A percentile compares a stretch with the other conserved stretches of the same genome.
Evolutionary conservation across 23 tunicate species (phyloP).

Genomic region (Halocynthia aurantium): DNA sequence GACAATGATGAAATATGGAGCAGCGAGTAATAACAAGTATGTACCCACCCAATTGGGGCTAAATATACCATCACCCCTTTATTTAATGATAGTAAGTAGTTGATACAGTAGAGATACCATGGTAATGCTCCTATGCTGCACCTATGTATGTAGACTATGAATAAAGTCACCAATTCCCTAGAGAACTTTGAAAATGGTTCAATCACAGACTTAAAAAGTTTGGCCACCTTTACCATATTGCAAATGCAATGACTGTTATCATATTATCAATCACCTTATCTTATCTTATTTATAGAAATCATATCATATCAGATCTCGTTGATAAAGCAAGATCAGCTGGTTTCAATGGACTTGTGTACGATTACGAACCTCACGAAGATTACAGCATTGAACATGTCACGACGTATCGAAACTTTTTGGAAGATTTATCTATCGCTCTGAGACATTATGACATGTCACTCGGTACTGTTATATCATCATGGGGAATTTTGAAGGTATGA

Average conservation of each 20-base stretch:
- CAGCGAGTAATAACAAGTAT: constrained; percentile 46
- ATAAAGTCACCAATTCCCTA: no score
- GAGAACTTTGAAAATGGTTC: no score
- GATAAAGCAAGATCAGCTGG: constrained; percentile 14
- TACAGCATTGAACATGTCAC: constrained; percentile 50
- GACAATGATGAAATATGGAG: constrained; percentile 48
- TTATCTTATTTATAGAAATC: neutral
- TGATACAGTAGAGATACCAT: no score
- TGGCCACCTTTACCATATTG: no score
- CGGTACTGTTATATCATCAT: constrained; percentile 43
- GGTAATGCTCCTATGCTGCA: no score
- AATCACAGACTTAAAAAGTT: no score
- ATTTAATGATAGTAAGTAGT: no score
- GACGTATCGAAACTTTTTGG: constrained; percentile 32
- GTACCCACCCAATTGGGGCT: no score
- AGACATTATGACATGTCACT: constrained; percentile 14
- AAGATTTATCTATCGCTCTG: constrained; percentile 13
- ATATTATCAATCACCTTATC: no score
- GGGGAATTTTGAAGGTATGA: constrained; percentile 75
- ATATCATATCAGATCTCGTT: constrained; percentile 29
- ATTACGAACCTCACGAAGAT: constrained; percentile 52
- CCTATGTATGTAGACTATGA: no score
- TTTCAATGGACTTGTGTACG: constrained; percentile 46
- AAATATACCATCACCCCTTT: no score
- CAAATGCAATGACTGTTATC: no score